Conservation (phyloP, 2,888 invertebrate species). For the Altica lythri region DNA sequence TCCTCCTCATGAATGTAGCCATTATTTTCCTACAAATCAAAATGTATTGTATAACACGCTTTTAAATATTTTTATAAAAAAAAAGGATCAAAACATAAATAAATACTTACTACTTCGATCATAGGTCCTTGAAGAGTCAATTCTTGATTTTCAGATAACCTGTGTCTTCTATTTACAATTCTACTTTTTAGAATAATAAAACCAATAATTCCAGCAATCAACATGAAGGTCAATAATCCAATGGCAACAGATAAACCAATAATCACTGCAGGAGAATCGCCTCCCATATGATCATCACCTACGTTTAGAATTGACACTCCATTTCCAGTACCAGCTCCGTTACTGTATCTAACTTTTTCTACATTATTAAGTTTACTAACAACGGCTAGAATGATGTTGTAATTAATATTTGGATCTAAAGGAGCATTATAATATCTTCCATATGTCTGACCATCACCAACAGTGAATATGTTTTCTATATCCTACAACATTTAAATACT, state of each 20-base stretch:
- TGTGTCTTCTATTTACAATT: conserved; percentile 55
- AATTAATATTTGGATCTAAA: conserved; percentile 64
- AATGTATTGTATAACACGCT: too few species aligned
- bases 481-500: too few species aligned
- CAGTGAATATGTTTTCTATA: conserved; percentile 68
- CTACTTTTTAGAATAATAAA: conserved; percentile 65
- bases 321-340: conserved; percentile 49
- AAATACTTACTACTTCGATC: conserved; percentile 69
- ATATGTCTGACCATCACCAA: conserved; percentile 77
- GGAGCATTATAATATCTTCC: conserved; percentile 80
- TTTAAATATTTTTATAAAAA: too few species aligned
- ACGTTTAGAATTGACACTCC: conserved; percentile 61
- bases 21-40: conserved; percentile 69
- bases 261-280: conserved; percentile 56
- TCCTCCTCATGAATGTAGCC: conserved; percentile 77
- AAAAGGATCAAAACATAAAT: too few species aligned
- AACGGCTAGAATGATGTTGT: conserved; percentile 73
- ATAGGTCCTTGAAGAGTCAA: conserved; percentile 79
- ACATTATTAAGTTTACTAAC: conserved; percentile 70
- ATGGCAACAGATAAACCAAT: conserved; percentile 66
- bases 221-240: conserved; percentile 68
- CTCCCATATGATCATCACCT: conserved; percentile 51
- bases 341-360: conserved; percentile 68
- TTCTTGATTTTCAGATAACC: conserved; percentile 67
- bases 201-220: conserved; percentile 66